phyloP scores from a whole-genome alignment of 2,113 vertebrate species.

The Otolemur garnettii region DNA sequence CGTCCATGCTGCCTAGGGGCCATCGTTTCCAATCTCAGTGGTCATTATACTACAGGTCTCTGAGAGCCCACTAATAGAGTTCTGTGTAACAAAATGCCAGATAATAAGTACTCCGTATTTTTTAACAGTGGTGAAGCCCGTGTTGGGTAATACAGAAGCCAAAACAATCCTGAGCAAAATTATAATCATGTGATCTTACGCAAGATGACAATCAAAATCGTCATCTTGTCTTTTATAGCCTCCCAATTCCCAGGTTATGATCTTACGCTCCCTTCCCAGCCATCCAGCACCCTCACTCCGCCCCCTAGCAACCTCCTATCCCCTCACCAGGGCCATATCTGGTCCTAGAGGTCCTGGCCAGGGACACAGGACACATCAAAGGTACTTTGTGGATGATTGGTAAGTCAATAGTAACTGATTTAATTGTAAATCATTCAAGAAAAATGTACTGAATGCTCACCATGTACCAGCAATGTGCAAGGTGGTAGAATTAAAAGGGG shows the following conservation, averaged over 20 bases:
- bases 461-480: neutral
- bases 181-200: neutral
- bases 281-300: neutral
- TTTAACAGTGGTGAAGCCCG: neutral
- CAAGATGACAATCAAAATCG: too few species aligned
- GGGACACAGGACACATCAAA: neutral
- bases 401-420: neutral
- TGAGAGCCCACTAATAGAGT: slow-evolving; percentile 47
- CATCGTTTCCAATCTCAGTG: neutral
- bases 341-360: neutral
- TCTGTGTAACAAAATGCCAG: slow-evolving; percentile 36
- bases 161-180: neutral
- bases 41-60: slow-evolving; percentile 25
- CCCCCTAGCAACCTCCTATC: neutral
- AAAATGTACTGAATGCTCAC: neutral
- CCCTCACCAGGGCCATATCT: accelerated
- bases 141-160: neutral
- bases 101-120: slow-evolving; percentile 5
- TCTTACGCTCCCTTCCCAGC: neutral
- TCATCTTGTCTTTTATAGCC: neutral
- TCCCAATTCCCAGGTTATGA: neutral
- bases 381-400: neutral
- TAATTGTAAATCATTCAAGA: neutral
- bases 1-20: neutral
- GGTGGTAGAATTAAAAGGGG: neutral